phyloP scores from a whole-genome alignment of 1,140 invertebrate genomes.

The Lasioglossum albipes region DNA sequence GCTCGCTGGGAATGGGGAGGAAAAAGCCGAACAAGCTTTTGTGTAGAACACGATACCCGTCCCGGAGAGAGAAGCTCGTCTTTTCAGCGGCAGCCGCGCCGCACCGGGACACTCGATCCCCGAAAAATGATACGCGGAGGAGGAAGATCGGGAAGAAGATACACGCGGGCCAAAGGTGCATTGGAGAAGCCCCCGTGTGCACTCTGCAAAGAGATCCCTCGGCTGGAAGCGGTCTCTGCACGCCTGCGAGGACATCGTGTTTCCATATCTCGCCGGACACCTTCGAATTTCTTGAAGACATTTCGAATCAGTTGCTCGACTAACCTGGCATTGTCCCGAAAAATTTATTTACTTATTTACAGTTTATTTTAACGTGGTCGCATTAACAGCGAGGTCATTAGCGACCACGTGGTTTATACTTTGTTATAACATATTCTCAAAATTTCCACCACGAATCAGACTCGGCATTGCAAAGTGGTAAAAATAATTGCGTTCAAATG shows the following conservation, averaged over 20 bases:
- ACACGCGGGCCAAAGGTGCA: slow-evolving; percentile 21
- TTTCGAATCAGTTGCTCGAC: too few species aligned
- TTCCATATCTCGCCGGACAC: slow-evolving; percentile 2
- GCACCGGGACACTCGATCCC: slow-evolving; percentile 37
- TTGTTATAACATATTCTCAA: too few species aligned
- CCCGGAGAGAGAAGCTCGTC: slow-evolving; percentile 12
- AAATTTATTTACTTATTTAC: too few species aligned
- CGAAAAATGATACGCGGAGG: slow-evolving; percentile 49
- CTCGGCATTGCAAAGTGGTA: too few species aligned
- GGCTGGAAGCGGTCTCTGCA: slow-evolving; percentile 8
- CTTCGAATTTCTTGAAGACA: too few species aligned
- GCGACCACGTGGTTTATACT: too few species aligned
- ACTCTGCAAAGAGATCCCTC: background rate
- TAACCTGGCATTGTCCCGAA: too few species aligned
- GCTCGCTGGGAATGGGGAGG: too few species aligned
- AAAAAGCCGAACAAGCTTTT: slow-evolving; percentile 43
- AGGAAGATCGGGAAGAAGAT: slow-evolving; percentile 33
- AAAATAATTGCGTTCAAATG: background rate
- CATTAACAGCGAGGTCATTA: too few species aligned
- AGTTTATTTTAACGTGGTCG: too few species aligned
- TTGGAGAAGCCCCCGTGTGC: background rate
- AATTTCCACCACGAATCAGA: too few species aligned
- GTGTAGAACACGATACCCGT: slow-evolving; percentile 35
- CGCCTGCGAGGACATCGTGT: background rate
- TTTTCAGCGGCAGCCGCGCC: background rate